Evolutionary conservation across 2,797 vertebrate genomes (phyloP), one percentile per base, ranked within the genome.

Genomic region (Esox lucius): DNA sequence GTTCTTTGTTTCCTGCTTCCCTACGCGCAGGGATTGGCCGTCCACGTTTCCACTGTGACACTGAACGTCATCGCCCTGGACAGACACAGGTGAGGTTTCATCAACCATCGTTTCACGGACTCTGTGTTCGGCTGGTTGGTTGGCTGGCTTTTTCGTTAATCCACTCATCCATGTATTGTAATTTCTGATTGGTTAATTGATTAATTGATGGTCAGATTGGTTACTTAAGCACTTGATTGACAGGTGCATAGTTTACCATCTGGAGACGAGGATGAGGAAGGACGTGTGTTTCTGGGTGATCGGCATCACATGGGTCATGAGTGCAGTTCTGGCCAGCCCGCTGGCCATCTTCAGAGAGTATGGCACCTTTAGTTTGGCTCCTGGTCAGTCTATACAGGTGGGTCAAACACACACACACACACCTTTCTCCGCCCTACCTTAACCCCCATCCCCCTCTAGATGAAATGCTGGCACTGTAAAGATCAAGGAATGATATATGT

Each of bases 291-390:
- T 97, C 71, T 84, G 95, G 59, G 95, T 98, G 31, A 97, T 98
- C 68, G 95, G 94, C 3, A 39, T 96, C 71, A 96, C 95, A 51
- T 98, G 97, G 97, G 92, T 92, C 49, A 87, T 96, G 85, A 97
- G 96, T 33, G 97, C 97, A 0, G 82, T 97, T 13, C 85, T 98
- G 46, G 97, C 97, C 7, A 96, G 95, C 75, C 97, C 97, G 3
- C 89, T 98, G 75, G 97, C 97, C 74, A 97, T 98, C 83, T 98
- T 98, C 87, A 94, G 97, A 15, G 96, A 98, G 73, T 96, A 98
- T 71, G 94, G 93, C 0, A 87, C 95, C 53, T 94, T 97, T 68
- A 94, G 95, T 3, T 92, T 98, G 22, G 94, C 94, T 74, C 94
- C 95, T 0, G 95, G 96, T 76, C 93, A 95, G 87, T 93, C 94